Evolutionary conservation across 64 coral and sea anemone species (phyloP).

Genomic region (Dendronephthya gigantea): DNA sequence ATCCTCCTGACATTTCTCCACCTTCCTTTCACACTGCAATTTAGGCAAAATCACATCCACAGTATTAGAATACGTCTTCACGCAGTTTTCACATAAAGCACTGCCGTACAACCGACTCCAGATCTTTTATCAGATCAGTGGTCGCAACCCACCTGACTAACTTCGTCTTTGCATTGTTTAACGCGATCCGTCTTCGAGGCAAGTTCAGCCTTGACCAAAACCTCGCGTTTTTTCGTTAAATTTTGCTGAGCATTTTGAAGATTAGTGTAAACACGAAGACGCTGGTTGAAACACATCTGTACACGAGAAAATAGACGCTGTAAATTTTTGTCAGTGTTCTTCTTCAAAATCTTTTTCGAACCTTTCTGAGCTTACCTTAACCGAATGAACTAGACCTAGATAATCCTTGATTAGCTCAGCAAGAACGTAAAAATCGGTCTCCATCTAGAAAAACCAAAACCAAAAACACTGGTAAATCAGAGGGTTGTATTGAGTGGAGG

Average conservation of each 20-base stretch:
- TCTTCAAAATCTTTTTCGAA: too few relatives aligned
- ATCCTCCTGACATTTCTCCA: constrained; percentile 95
- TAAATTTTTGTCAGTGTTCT: background rate
- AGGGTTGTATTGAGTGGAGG: too few relatives aligned
- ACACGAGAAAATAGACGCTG: background rate
- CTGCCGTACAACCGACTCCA: background rate
- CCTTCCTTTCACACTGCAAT: constrained; percentile 79
- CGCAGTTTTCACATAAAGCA: background rate
- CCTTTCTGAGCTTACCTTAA: constrained; percentile 66
- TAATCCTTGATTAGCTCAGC: constrained; percentile 94
- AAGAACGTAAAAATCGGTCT: constrained; percentile 83
- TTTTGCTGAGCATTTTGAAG: constrained; percentile 87
- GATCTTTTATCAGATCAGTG: too few relatives aligned
- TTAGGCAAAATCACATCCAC: background rate
- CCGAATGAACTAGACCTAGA: constrained; percentile 69
- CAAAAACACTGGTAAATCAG: background rate
- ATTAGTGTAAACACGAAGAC: constrained; percentile 60
- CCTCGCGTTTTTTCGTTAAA: constrained; percentile 87
- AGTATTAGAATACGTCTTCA: too few relatives aligned
- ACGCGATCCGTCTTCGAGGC: constrained; percentile 83
- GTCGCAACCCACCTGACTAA: constrained; percentile 62
- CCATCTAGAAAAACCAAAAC: constrained; percentile 43
- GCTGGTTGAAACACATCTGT: constrained; percentile 79
- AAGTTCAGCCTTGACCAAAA: constrained; percentile 71
- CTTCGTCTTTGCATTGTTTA: constrained; percentile 82